phyloP scores from a whole-genome alignment of 2,113 vertebrate species.

The Antechinus stuartii region DNA sequence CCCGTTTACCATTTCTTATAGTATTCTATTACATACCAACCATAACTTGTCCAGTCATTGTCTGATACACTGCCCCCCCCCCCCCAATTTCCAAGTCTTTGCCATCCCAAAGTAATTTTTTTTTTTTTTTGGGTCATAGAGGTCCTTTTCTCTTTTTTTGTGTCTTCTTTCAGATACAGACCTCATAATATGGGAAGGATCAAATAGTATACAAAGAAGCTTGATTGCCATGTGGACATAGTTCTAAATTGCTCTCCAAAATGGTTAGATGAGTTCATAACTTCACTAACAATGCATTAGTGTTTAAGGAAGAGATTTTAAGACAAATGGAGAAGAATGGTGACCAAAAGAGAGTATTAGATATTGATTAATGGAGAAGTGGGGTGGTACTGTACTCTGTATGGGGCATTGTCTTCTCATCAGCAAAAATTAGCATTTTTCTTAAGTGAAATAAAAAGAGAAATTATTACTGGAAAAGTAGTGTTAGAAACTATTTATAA shows the following conservation, averaged over 20 bases:
- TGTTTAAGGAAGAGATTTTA: background rate
- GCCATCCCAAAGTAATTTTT: background rate
- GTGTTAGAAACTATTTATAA: background rate
- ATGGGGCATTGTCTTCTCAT: background rate
- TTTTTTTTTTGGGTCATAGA: too few species aligned
- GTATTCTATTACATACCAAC: background rate
- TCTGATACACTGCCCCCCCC: too few species aligned
- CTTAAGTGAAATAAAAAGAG: background rate
- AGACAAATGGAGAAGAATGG: background rate
- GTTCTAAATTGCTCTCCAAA: background rate
- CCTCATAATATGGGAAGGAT: background rate
- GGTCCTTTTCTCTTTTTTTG: background rate
- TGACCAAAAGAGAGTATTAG: background rate
- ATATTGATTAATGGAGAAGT: background rate
- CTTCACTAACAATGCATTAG: background rate
- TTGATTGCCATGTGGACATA: background rate
- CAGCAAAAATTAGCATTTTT: background rate
- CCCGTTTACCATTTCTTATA: too few species aligned
- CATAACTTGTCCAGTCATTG: background rate
- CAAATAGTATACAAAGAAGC: background rate
- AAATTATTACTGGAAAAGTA: background rate
- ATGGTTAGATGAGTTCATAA: background rate
- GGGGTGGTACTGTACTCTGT: too few species aligned
- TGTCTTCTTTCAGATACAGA: background rate
- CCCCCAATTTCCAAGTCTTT: background rate